Base-by-base conservation (phyloP, 2,888 invertebrate species). In the Hedya salicella region DNA sequence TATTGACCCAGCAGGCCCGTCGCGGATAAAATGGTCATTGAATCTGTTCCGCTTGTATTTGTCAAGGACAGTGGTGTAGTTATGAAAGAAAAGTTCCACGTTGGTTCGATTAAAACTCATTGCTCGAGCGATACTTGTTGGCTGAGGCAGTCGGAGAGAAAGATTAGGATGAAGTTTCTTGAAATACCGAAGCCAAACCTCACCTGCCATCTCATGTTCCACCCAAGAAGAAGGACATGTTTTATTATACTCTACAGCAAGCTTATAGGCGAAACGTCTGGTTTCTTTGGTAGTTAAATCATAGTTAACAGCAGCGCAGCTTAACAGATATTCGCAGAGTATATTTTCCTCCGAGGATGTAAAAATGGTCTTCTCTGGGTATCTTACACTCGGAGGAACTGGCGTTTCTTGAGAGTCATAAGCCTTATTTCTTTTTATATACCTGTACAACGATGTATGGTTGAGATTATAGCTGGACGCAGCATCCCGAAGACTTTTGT, bases 41-140 rank as follows among this genome's bases (percentile, higher is more conserved):
- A 25, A 25, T 6, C 25, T 48, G 14, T 71, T 68, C 8, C 72
- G 63, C 39, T 16, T 39, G 39, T 60, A 21, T 21, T 49, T 60
- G 21, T 36, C 11, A n/a, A 49, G 19, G 4, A 60, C 19, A 1
- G 8, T 17, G 13, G 17, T 48, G 30, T 39, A 60, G 8, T 60
- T 60, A 6, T 36, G 21, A 14, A 32, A 50, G 14, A 50, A 30
- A 6, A 9, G 0, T 2, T n/a, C 9, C 16, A 32, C 30, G n/a
- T 50, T 48, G 13, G 48, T 13, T 21, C 21, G 2, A n/a, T 48
- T 48, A 13, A 48, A 48, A 6, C 48, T 48, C 2, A 21, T 48
- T 13, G 48, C 48, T 1, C 48, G 3, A 16, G 50, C 30, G 1
- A 50, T 11, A 8, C 30, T 50, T 9, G 50, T 50, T 1, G 30